Evolutionary conservation across 2,888 invertebrate genomes (phyloP), one percentile per base, ranked within the genome.

Genomic region (Himalopsyche japonica): DNA sequence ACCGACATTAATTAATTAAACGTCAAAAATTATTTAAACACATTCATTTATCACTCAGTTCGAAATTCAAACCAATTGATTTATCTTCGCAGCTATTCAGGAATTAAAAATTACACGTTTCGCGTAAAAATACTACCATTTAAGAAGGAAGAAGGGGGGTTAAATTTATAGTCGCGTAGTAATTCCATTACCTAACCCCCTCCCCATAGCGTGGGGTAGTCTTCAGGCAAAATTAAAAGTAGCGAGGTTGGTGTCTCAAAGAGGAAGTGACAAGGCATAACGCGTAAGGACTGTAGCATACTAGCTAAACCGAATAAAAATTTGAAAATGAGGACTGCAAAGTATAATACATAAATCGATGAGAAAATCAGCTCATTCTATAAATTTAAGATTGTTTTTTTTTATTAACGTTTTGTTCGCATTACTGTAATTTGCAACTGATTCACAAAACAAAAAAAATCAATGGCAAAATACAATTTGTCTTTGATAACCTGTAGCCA

Each of bases 191-290:
- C 79, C 76, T 37, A 49, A 76, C 18, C 76, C 34, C 76, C 24
- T 64, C 27, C 48, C 80, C 24, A 37, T 15, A n/a, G 82, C 76
- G 76, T 43, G 76, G 82, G 76, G 76, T 47, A 83, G 82, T 30
- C 82, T 79, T 82, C 43, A 70, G 34, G 70, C 47, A 78, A 82
- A 84, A 84, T 84, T 84, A 84, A 84, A 84, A 84, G 82, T 84
- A 82, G 82, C 76, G 34, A 79, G 82, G 78, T 24, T 49, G 27
- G 78, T 34, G 47, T 78, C 34, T 20, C 20, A 43, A 82, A 32
- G 27, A 32, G 47, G 76, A 82, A 82, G 82, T 76, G 76, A 76
- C 82, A 76, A 76, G 79, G 48, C 64, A 70, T 47, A 57, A 32
- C 34, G 78, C 57, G 77, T 47, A 64, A 37, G 47, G 57, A 79